Evolutionary conservation across 2,113 vertebrate species (phyloP).

Genomic region (Phoxinus phoxinus): DNA sequence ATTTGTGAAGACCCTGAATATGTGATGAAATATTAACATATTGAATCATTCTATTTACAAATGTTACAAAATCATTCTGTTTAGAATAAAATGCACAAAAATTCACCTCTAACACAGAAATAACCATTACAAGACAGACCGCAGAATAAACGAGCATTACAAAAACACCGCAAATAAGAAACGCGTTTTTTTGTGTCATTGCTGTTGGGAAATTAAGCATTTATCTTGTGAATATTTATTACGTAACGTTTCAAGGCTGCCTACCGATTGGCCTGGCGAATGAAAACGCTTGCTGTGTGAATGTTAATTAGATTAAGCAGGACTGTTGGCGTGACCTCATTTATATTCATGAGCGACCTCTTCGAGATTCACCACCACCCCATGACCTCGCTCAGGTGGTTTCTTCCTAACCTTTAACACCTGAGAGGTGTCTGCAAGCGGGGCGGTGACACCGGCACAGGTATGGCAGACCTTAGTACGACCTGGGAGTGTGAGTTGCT

Average conservation of each 20-base stretch:
- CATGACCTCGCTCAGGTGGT: conserved; percentile 43
- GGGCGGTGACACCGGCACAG: conserved; percentile 25
- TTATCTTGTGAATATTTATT: conserved; percentile 28
- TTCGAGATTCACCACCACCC: not conserved
- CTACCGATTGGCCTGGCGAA: not conserved
- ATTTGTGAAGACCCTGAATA: too few relatives aligned
- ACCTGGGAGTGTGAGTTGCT: conserved; percentile 54
- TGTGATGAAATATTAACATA: too few relatives aligned
- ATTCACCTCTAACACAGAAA: not conserved
- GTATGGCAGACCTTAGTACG: conserved; percentile 52
- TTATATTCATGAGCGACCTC: not conserved
- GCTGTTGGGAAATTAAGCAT: not conserved
- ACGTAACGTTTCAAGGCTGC: not conserved
- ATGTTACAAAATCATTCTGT: too few relatives aligned
- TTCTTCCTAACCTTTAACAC: conserved; percentile 46
- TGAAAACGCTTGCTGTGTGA: not conserved
- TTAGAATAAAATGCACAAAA: not conserved
- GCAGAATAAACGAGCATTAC: not conserved
- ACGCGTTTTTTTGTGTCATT: not conserved
- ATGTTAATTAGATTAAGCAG: not conserved
- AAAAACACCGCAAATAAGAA: not conserved
- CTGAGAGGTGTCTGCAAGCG: not conserved
- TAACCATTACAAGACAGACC: not conserved
- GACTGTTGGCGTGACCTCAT: not conserved
- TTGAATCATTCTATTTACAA: too few relatives aligned